Evolutionary conservation across 2,888 invertebrate genomes (phyloP), one percentile per base, ranked within the genome.

Genomic region (Mythimna impura): DNA sequence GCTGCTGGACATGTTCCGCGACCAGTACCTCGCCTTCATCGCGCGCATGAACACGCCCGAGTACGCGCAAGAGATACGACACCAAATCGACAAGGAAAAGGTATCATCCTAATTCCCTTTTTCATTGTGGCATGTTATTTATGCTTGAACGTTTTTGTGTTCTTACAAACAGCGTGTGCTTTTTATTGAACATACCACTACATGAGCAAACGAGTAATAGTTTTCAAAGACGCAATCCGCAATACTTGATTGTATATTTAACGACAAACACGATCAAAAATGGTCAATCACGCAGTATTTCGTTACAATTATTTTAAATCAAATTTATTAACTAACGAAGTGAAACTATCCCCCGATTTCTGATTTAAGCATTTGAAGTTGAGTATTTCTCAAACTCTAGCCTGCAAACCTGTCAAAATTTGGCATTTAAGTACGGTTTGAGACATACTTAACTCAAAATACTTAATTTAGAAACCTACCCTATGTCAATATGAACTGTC

Each of bases 11-110:
- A 97, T 98, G 94, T 98, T 98, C 94, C 97, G 98, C 87, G 97
- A 98, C 89, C 99, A 99, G 93, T 98, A 98, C 92, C 97, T 99
- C 97, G 97, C 97, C 66, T 98, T 98, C 96, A 96, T 99, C 66
- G 97, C 98, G 83, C 97, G 97, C 84, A 99, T 99, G 98, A 98
- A 98, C 93, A 97, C 97, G 75, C 97, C 98, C 0, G 96, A 97
- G 30, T 99, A 98, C 91, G 97, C 97, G 85, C 94, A 96, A 30
- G 97, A 97, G 61, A 96, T 99, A 9, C 97, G 97, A 77, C 96
- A 97, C 9, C 98, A 98, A 91, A 98, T 99, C 75, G 97, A 98
- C 73, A 97, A 97, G 87, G 99, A 99, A 92, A 98, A 97, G 97
- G 97, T 97, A 64, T 36, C 65, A 20, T 75, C 34, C 43, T 12